Evolutionary conservation across 2,113 vertebrate species (phyloP), one percentile per base, ranked within the genome.

Genomic region (Neotragus moschatus): DNA sequence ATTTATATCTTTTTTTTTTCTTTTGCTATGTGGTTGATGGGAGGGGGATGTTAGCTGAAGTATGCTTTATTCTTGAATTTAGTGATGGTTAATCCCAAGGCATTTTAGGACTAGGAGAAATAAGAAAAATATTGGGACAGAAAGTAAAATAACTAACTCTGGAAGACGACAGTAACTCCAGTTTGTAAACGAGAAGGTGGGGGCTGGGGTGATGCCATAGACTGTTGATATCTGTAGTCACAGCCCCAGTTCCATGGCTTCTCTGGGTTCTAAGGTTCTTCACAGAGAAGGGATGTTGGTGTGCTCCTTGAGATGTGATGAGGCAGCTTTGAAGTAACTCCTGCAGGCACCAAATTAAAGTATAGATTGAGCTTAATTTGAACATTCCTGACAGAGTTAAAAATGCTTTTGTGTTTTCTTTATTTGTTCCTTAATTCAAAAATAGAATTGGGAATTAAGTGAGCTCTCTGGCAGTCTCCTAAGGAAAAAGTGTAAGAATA

Each of bases 401-500:
- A 39, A 86, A 53, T 26, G 30, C 33, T 30, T 97, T 91, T 58
- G 17, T 84, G 55, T 87, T 94, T 89, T 80, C 51, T 73, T 84
- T 87, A n/a, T 66, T 97, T 91, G 6, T 84, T 84, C 15, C 19
- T 90, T 87, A 85, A 61, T 93, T 88, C 21, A 89, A 93, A 91
- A 87, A 87, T 86, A 2, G 36, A 70, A n/a, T 61, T 81, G 13
- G 28, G 11, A 95, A 91, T 86, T 92, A 82, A 90, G 84, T 89
- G 26, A 60, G 53, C 36, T 84, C n/a, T 84, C 13, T 49, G 36
- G n/a, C 30, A 86, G 82, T 81, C 17, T 90, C 4, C 73, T 86
- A 84, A 88, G 75, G 36, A 79, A 77, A 93, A 80, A 89, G 9
- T 53, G 45, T 73, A 21, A 93, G 45, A 84, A 60, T 55, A 89